Conservation (phyloP, 2,888 invertebrate species). For the Latrodectus hesperus region DNA sequence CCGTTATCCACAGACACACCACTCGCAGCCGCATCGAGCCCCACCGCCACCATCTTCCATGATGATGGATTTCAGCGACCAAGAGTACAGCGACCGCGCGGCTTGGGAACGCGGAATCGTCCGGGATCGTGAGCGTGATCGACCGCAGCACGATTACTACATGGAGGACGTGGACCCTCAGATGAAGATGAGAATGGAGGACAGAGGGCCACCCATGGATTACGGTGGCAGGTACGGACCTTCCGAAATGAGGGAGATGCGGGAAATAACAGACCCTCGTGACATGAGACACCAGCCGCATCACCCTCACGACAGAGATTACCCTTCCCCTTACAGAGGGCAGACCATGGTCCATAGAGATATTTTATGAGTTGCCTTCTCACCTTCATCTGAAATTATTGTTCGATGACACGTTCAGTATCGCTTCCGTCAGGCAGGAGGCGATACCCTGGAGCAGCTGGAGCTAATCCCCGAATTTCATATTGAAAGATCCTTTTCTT, state of each 20-base stretch:
- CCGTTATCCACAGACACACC: slow-evolving; percentile 60
- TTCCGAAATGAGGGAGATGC: slow-evolving; percentile 65
- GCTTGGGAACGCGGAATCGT: slow-evolving; percentile 52
- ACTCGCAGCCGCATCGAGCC: slow-evolving; percentile 22
- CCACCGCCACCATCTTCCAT: slow-evolving; percentile 17
- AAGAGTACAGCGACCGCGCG: slow-evolving; percentile 52
- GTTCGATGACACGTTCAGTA: neutral
- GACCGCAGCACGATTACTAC: slow-evolving; percentile 48
- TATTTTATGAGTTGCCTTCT: slow-evolving; percentile 58
- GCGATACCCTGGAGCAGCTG: neutral
- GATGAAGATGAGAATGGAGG: slow-evolving; percentile 50
- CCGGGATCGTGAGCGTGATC: slow-evolving; percentile 24
- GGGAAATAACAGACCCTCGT: slow-evolving; percentile 49
- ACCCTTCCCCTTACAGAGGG: slow-evolving; percentile 68
- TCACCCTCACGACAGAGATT: slow-evolving; percentile 62
- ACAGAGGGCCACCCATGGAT: slow-evolving; percentile 23
- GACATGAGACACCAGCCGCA: slow-evolving; percentile 60
- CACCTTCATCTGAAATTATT: slow-evolving; percentile 23
- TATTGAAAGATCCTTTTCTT: neutral
- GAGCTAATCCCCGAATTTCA: slow-evolving; percentile 1
- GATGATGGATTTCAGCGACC: slow-evolving; percentile 53
- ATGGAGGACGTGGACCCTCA: slow-evolving; percentile 56
- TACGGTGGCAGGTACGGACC: slow-evolving; percentile 39
- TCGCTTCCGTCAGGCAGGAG: neutral
- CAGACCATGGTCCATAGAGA: slow-evolving; percentile 69